Percentiles rank a stretch among this genome's conserved stretches.
Conservation (phyloP, 2,888 invertebrate species). For the Digitonthophagus gazella region DNA sequence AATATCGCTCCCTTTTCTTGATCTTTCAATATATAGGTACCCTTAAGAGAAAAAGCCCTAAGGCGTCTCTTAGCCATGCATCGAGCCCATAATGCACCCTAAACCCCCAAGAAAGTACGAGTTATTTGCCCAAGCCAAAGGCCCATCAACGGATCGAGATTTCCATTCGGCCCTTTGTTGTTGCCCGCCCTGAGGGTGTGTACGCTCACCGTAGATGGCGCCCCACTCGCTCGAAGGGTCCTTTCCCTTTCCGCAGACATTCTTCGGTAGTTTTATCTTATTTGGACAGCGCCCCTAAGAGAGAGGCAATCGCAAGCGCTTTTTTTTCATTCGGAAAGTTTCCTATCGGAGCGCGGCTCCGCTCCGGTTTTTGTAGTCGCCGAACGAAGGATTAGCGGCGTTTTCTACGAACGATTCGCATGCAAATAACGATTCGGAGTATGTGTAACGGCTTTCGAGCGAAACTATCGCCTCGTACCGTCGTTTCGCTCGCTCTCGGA, state of each 20-base stretch:
- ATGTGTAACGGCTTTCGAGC: neutral
- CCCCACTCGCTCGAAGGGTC: neutral
- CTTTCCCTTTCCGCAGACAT: neutral
- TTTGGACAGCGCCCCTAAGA: neutral
- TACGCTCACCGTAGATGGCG: neutral
- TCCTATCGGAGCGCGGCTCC: too few species aligned
- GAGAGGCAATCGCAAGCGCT: neutral
- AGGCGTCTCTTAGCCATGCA: neutral
- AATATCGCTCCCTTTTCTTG: neutral
- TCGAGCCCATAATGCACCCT: neutral
- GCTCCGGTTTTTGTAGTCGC: neutral
- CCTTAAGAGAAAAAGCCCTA: neutral
- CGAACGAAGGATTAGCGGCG: neutral
- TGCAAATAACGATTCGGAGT: neutral
- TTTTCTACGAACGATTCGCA: neutral
- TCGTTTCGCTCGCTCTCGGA: neutral
- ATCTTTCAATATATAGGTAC: neutral
- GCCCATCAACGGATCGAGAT: neutral
- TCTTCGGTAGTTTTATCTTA: neutral
- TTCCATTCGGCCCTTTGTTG: neutral
- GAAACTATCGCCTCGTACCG: neutral
- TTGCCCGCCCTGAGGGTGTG: neutral
- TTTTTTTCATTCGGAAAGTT: neutral
- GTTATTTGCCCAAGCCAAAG: neutral
- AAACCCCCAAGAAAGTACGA: neutral